Base-by-base conservation (phyloP, 2,888 invertebrate species). In the Ochropleura plecta region DNA sequence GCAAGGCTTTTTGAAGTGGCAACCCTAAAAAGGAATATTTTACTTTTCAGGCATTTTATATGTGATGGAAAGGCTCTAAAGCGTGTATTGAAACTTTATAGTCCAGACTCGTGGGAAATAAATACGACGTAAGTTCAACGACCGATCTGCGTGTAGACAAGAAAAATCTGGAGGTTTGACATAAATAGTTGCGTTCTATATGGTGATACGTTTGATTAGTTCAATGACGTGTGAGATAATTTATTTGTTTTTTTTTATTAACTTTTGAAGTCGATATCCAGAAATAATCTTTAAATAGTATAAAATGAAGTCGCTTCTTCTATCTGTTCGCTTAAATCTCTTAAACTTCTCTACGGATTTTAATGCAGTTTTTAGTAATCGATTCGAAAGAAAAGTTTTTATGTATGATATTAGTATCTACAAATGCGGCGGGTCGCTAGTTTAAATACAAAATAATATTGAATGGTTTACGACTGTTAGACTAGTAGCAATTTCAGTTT, bases 21-120 rank as follows among this genome's bases (percentile, higher is more conserved):
- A 44, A 62, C 62, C 62, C 62, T 62, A 60, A 48, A 53, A 3
- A 5, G 46, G 53, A 74, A 59, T 63, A 67, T 66, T 84, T 73
- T 75, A 70, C 53, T 81, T 57, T 83, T 59, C 60, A 69, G 62
- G 51, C 66, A 55, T 59, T 75, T 73, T 73, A 46, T 82, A 30
- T 60, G 20, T 76, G 63, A 77, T 70, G 55, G 49, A 65, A 70
- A 40, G 18, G 16, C 42, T 64, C 46, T 79, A 57, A 72, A 53
- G 62, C 14, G 10, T 30, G 8, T 59, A 49, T 70, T 55, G 40
- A 67, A 55, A 60, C 12, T 84, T 74, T 74, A 79, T 70, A 51
- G 44, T 57, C 20, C 0, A 69, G 48, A 59, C 44, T 46, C 65
- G 18, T 67, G 65, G 40, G 57, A 53, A 83, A 44, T 67, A 70